Conservation (phyloP, 2,888 invertebrate species). For the Stenodera caucasica region DNA sequence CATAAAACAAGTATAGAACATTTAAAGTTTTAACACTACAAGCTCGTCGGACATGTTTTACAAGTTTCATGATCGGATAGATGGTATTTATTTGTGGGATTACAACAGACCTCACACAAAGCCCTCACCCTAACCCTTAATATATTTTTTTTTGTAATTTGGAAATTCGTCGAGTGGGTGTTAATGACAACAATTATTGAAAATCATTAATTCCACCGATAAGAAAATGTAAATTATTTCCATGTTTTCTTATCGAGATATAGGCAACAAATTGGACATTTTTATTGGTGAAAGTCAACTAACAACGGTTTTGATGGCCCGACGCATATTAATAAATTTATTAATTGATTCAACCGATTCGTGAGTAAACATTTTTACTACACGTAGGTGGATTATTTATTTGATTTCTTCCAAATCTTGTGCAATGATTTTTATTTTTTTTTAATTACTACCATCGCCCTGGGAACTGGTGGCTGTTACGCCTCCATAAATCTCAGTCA, state of each 20-base stretch:
- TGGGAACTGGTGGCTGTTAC: neutral
- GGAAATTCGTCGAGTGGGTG: neutral
- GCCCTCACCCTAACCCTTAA: neutral
- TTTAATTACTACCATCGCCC: neutral
- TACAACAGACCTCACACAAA: constrained; percentile 3
- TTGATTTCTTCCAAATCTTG: neutral
- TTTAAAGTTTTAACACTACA: neutral
- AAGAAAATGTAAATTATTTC: neutral
- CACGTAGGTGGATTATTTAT: constrained; percentile 8
- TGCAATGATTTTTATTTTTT: neutral
- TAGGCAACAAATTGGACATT: constrained; percentile 4
- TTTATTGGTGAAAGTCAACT: constrained; percentile 5
- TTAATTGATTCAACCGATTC: constrained; percentile 9
- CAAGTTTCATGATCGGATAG: neutral
- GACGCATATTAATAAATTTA: constrained; percentile 12
- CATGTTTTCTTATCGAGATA: neutral
- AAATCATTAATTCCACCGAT: neutral
- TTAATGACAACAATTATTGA: neutral
- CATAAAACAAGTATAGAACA: constrained; percentile 1
- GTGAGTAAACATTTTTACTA: constrained; percentile 7
- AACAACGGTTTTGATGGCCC: neutral
- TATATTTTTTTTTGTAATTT: neutral
- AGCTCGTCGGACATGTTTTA: constrained; percentile 3
- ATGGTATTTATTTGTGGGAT: constrained; percentile 2
- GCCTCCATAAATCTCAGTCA: neutral